Percentiles rank a stretch among this genome's conserved stretches.
These are phyloP conservation scores for Melinopterus prodromus DNA, from an alignment of 2,888 invertebrate genomes.

Conservation along the genomic window DNA sequence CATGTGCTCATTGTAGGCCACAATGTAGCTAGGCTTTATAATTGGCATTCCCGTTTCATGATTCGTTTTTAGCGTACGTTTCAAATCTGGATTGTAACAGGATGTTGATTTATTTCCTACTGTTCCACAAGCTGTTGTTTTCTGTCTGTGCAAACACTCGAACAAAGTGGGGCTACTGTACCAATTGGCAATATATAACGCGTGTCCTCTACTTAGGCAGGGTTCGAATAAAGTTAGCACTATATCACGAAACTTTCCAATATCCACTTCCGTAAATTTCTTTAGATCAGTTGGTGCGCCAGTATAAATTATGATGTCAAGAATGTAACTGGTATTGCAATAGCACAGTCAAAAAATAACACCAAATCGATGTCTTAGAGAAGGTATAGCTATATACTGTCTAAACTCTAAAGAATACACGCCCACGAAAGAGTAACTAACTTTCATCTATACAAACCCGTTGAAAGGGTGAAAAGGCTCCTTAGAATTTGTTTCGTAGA, in stretches of 20 bases:
- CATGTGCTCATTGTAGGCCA: background rate
- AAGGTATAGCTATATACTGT: constrained; percentile 40
- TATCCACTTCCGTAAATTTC: constrained; percentile 8
- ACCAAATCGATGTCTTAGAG: constrained; percentile 42
- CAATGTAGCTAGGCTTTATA: too few species aligned
- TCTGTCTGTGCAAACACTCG: too few species aligned
- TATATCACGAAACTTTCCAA: constrained; percentile 42
- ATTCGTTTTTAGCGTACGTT: too few species aligned
- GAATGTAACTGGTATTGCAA: constrained; percentile 43
- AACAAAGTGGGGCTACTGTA: too few species aligned
- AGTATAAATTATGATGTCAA: constrained; percentile 45
- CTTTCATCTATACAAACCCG: constrained; percentile 43
- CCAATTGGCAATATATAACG: constrained; percentile 27
- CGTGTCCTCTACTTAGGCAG: constrained; percentile 42
- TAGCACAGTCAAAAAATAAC: constrained; percentile 47
- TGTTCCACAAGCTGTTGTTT: too few species aligned
- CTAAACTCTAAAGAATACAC: constrained; percentile 41
- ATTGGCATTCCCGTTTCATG: too few species aligned
- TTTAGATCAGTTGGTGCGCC: constrained; percentile 31
- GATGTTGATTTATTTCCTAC: too few species aligned
- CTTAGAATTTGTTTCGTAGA: constrained; percentile 28
- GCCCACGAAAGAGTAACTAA: too few species aligned
- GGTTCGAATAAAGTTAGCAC: constrained; percentile 40
- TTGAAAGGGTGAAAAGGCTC: constrained; percentile 38
- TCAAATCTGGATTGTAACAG: too few species aligned